A percentile compares a stretch with the other conserved stretches of the same genome.
Evolutionary conservation across 2,888 invertebrate species (phyloP).

Genomic region (Villa cingulata): DNA sequence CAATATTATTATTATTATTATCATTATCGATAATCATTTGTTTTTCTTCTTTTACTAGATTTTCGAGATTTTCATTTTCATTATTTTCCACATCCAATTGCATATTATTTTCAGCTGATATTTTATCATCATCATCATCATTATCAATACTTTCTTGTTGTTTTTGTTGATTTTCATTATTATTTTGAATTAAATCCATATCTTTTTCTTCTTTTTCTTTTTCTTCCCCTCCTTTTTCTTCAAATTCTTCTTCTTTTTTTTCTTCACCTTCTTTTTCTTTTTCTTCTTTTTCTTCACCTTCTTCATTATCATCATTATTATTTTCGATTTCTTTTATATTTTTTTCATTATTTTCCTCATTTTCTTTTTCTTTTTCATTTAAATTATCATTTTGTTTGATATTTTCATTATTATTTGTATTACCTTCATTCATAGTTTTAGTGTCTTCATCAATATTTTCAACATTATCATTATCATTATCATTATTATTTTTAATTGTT

Average conservation of each 20-base stretch:
- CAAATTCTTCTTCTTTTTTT: slow-evolving; percentile 9
- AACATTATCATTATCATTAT: slow-evolving; percentile 13
- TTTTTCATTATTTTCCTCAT: slow-evolving; percentile 32
- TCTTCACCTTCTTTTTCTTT: slow-evolving; percentile 4
- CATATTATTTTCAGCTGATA: neutral
- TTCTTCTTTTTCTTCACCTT: slow-evolving; percentile 10
- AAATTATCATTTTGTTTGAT: slow-evolving; percentile 7
- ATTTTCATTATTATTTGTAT: slow-evolving; percentile 10
- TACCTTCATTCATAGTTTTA: no score
- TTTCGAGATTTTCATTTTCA: slow-evolving; percentile 13
- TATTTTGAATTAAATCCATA: slow-evolving; percentile 13
- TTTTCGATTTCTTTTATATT: slow-evolving; percentile 3
- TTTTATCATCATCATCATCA: no score
- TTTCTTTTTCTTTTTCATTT: slow-evolving; percentile 15
- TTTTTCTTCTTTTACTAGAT: slow-evolving; percentile 11
- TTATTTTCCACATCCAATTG: slow-evolving; percentile 16
- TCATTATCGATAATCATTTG: slow-evolving; percentile 3
- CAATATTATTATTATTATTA: slow-evolving; percentile 12
- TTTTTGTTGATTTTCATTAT: slow-evolving; percentile 10
- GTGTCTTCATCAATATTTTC: neutral
- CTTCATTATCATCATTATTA: slow-evolving; percentile 7
- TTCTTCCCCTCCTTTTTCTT: slow-evolving; percentile 15
- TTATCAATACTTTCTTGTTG: no score
- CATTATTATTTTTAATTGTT: slow-evolving; percentile 14
- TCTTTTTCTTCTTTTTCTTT: slow-evolving; percentile 14